phyloP scores from a whole-genome alignment of 1,140 invertebrate genomes.

The Chymomyza costata region DNA sequence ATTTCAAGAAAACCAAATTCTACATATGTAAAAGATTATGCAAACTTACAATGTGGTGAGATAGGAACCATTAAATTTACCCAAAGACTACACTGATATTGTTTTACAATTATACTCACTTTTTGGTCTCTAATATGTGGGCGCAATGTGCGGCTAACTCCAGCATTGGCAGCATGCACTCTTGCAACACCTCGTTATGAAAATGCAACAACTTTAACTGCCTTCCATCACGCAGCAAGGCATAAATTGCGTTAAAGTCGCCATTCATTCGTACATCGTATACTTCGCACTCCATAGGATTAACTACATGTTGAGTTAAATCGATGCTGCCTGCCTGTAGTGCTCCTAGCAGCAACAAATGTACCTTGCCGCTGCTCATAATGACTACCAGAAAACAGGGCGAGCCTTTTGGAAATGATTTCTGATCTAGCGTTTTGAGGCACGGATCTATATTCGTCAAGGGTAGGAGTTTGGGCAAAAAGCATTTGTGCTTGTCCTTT shows the following conservation, averaged over 20 bases:
- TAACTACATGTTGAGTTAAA: slow-evolving; percentile 77
- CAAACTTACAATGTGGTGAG: no score
- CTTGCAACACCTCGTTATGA: slow-evolving; percentile 82
- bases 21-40: not conserved
- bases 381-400: slow-evolving; percentile 88
- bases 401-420: slow-evolving; percentile 81
- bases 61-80: no score
- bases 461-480: slow-evolving; percentile 47
- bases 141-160: slow-evolving; percentile 84
- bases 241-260: slow-evolving; percentile 79
- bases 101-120: no score
- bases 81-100: no score
- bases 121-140: slow-evolving; percentile 80
- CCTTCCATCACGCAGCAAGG: slow-evolving; percentile 76
- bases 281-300: slow-evolving; percentile 78
- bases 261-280: slow-evolving; percentile 79
- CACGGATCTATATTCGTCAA: slow-evolving; percentile 61
- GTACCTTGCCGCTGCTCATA: slow-evolving; percentile 82
- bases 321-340: slow-evolving; percentile 85
- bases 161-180: slow-evolving; percentile 82
- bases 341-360: slow-evolving; percentile 89
- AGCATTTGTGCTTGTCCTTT: slow-evolving; percentile 56
- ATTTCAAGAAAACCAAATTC: not conserved
- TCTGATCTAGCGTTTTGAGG: slow-evolving; percentile 76
- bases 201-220: slow-evolving; percentile 78